phyloP scores from a whole-genome alignment of 2,888 invertebrate genomes.

The Ophonus ardosiacus region DNA sequence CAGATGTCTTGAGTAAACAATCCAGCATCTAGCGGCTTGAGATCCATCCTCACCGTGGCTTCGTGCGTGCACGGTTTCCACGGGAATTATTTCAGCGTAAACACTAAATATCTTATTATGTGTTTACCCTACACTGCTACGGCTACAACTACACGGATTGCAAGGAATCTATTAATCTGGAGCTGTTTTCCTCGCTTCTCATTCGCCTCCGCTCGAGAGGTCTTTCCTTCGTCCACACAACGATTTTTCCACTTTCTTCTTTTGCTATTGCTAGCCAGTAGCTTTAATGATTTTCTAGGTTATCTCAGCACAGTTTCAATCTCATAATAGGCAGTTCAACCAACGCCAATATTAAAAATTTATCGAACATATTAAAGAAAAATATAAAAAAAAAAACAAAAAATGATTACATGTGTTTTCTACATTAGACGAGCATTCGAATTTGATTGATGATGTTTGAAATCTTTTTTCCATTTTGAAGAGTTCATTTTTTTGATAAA shows the following conservation, averaged over 20 bases:
- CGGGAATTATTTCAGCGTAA: conserved; percentile 65
- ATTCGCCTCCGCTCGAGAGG: background rate
- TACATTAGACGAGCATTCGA: no score
- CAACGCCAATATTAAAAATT: no score
- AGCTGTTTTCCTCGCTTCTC: background rate
- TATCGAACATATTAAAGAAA: no score
- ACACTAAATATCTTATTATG: conserved; percentile 72
- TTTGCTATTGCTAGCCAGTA: background rate
- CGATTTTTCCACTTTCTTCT: background rate
- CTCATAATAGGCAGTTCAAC: no score
- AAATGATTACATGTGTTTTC: no score
- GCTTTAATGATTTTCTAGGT: no score
- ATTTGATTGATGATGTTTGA: no score
- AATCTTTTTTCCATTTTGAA: no score
- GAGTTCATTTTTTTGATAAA: no score
- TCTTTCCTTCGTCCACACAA: background rate
- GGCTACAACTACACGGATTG: conserved; percentile 65
- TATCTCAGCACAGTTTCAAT: no score
- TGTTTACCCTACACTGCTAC: conserved; percentile 68
- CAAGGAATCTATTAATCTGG: conserved; percentile 71
- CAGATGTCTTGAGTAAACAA: conserved; percentile 32
- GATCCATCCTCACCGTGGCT: background rate
- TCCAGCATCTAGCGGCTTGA: background rate
- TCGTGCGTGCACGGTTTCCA: conserved; percentile 6
- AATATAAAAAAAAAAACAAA: no score